Conservation (phyloP, 1,140 invertebrate species). For the Epicauta chinensis region DNA sequence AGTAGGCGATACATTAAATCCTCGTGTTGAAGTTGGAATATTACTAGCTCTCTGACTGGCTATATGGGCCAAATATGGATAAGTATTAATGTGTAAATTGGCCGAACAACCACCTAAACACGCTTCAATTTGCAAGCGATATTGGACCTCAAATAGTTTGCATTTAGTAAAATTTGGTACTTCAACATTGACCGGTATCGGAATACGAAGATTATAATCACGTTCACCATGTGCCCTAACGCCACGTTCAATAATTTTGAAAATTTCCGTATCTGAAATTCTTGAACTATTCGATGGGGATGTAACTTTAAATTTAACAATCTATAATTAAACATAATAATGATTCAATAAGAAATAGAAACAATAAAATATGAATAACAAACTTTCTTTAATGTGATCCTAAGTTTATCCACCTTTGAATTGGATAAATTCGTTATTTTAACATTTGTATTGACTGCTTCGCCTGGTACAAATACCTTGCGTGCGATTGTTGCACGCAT, state of each 20-base stretch:
- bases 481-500: slow-evolving; percentile 8
- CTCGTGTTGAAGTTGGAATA: too few species aligned
- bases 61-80: too few species aligned
- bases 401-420: slow-evolving; percentile 9
- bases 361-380: too few species aligned
- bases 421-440: slow-evolving; percentile 15
- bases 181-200: neutral
- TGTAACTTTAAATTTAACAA: slow-evolving; percentile 3
- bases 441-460: slow-evolving; percentile 6
- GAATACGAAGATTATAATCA: slow-evolving; percentile 5
- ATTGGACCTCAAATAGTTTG: slow-evolving; percentile 11
- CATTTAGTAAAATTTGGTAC: slow-evolving; percentile 14
- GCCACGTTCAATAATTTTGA: slow-evolving; percentile 3
- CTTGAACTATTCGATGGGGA: slow-evolving; percentile 2
- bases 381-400: slow-evolving; percentile 1
- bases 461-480: slow-evolving; percentile 12
- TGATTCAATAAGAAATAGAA: too few species aligned
- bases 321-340: too few species aligned
- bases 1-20: too few species aligned
- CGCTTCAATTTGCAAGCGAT: slow-evolving; percentile 4
- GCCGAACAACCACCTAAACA: too few species aligned
- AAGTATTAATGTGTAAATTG: too few species aligned
- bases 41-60: too few species aligned
- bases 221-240: slow-evolving; percentile 19
- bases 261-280: neutral